Conservation (phyloP, 2,888 invertebrate species). For the Prenolepis imparis region DNA sequence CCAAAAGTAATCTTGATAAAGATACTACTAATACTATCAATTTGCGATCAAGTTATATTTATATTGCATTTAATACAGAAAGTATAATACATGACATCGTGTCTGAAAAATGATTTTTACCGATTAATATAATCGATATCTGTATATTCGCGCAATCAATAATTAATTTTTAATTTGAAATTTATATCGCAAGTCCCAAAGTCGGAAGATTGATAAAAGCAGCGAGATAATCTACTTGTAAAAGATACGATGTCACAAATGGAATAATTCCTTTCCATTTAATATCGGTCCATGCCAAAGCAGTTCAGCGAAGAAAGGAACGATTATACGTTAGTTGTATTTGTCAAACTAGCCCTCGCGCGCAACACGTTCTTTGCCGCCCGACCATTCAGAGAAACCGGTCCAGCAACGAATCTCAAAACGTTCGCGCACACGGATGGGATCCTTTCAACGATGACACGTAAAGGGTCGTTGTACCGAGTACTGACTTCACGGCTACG, state of each 20-base stretch:
- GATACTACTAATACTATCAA: no score
- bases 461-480: slow-evolving; percentile 55
- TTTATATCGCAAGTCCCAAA: not conserved
- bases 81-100: not conserved
- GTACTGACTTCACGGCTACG: slow-evolving; percentile 60
- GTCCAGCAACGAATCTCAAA: slow-evolving; percentile 40
- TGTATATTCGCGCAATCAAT: not conserved
- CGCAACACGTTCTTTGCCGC: not conserved
- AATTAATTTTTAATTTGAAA: not conserved
- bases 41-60: not conserved
- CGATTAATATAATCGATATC: not conserved
- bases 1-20: not conserved
- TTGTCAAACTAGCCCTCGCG: slow-evolving; percentile 24
- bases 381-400: slow-evolving; percentile 45
- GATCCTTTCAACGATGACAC: slow-evolving; percentile 55
- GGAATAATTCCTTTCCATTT: not conserved
- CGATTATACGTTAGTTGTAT: slow-evolving; percentile 27
- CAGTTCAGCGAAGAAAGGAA: not conserved
- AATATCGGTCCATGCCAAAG: not conserved
- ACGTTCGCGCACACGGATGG: slow-evolving; percentile 32
- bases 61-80: not conserved
- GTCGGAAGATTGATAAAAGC: not conserved
- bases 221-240: not conserved
- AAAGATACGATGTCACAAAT: not conserved
- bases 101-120: not conserved